Conservation (phyloP, 2,113 vertebrate species). For the Pituophis catenifer region DNA sequence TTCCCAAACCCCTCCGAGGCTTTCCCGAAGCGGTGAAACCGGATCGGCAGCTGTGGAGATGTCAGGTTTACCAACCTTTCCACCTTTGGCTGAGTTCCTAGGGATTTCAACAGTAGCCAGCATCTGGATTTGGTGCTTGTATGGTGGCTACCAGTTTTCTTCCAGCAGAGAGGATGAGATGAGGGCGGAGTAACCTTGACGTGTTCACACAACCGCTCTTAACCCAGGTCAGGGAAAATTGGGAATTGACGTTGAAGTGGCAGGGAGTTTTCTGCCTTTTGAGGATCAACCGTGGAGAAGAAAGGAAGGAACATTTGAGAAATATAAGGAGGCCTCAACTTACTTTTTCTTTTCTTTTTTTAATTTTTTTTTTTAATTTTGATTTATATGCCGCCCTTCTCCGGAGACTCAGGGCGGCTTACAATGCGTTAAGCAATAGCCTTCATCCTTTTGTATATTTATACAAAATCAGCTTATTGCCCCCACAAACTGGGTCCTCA, state of each 20-base stretch:
- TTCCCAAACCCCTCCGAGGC: not conserved
- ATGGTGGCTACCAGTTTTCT: not conserved
- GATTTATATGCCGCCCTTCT: too few species aligned
- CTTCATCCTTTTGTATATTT: too few species aligned
- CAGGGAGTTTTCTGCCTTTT: too few species aligned
- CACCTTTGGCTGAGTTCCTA: not conserved
- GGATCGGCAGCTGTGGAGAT: not conserved
- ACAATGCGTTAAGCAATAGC: too few species aligned
- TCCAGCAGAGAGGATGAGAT: not conserved
- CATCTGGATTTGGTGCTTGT: not conserved
- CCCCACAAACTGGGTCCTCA: too few species aligned
- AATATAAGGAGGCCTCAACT: too few species aligned
- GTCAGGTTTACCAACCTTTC: not conserved
- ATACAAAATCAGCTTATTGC: too few species aligned
- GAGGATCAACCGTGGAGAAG: not conserved
- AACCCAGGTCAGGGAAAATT: not conserved
- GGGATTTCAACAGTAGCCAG: not conserved
- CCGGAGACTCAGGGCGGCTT: too few species aligned
- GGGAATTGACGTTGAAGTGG: not conserved
- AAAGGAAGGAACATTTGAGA: not conserved
- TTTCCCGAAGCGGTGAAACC: not conserved
- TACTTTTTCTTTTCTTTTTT: too few species aligned
- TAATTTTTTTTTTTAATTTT: too few species aligned
- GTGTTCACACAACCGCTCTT: not conserved
- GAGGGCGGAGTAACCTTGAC: not conserved